phyloP scores from a whole-genome alignment of 2,113 vertebrate genomes.

The Spea multiplicata region DNA sequence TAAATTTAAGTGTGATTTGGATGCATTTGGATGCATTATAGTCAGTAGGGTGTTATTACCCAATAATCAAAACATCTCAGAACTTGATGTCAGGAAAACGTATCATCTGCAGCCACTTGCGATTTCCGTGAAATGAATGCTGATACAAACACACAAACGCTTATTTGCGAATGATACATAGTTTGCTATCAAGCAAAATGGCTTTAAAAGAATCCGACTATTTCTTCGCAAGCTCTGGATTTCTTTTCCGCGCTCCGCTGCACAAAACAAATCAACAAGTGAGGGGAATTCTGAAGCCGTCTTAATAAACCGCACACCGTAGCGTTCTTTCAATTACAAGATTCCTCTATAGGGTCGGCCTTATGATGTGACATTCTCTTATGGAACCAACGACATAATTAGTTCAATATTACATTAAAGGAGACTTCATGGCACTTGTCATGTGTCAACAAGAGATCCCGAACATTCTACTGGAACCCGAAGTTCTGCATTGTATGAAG shows the following conservation, averaged over 20 bases:
- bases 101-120: constrained; percentile 57
- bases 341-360: background rate
- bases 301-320: constrained; percentile 19
- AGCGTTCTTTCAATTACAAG: constrained; percentile 1
- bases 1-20: constrained; percentile 49
- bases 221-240: constrained; percentile 59
- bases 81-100: constrained; percentile 47
- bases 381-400: background rate
- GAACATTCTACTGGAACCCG: too few relatives aligned
- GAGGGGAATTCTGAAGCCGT: constrained; percentile 52
- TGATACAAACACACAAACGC: constrained; percentile 60
- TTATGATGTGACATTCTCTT: background rate
- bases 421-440: too few relatives aligned
- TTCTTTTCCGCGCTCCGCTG: constrained; percentile 55
- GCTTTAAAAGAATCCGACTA: constrained; percentile 57
- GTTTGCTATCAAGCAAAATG: constrained; percentile 57
- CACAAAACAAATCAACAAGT: constrained; percentile 65
- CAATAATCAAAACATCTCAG: constrained; percentile 56
- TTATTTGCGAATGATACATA: constrained; percentile 62
- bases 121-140: constrained; percentile 58
- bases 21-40: constrained; percentile 51
- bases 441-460: too few relatives aligned
- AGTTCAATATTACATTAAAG: background rate
- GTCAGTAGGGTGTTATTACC: constrained; percentile 60
- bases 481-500: too few relatives aligned